phyloP scores from a whole-genome alignment of 2,888 invertebrate genomes.

The Drosophila testacea region DNA sequence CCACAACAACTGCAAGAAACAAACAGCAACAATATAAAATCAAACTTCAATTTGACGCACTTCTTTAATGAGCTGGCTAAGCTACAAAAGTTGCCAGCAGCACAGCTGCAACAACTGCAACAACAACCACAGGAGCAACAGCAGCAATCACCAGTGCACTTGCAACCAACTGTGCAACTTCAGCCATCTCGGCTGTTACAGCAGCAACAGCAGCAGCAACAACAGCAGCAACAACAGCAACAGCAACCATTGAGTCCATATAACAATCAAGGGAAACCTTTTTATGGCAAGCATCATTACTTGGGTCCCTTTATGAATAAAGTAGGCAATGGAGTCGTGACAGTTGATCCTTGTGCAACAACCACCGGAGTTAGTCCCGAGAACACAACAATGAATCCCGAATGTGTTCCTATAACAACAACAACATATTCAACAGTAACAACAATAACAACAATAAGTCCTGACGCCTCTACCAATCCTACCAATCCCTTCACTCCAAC shows the following conservation, averaged over 20 bases:
- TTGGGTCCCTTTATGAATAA: constrained; percentile 49
- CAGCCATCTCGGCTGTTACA: constrained; percentile 13
- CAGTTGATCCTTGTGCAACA: constrained; percentile 28
- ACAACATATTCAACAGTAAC: constrained; percentile 1
- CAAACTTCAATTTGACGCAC: constrained; percentile 56
- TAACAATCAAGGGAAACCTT: neutral
- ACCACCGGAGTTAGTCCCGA: neutral
- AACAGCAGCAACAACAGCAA: constrained; percentile 16
- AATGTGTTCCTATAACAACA: constrained; percentile 58
- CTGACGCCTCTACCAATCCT: neutral
- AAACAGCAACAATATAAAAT: constrained; percentile 24
- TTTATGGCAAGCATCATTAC: constrained; percentile 45
- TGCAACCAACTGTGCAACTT: constrained; percentile 8
- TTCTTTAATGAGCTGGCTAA: constrained; percentile 60
- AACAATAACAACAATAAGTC: neutral
- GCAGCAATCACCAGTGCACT: constrained; percentile 10
- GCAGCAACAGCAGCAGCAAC: constrained; percentile 12
- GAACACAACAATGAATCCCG: constrained; percentile 52
- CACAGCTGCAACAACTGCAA: constrained; percentile 31
- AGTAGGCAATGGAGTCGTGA: constrained; percentile 24
- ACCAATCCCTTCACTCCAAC: neutral
- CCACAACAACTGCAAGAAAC: constrained; percentile 5
- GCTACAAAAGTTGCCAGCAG: constrained; percentile 34
- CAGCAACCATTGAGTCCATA: constrained; percentile 7
- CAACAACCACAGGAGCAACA: constrained; percentile 19